Percentiles rank a stretch among this genome's conserved stretches.
Evolutionary conservation across 1,140 invertebrate species (phyloP).

Genomic region (Drosophila tropicalis): DNA sequence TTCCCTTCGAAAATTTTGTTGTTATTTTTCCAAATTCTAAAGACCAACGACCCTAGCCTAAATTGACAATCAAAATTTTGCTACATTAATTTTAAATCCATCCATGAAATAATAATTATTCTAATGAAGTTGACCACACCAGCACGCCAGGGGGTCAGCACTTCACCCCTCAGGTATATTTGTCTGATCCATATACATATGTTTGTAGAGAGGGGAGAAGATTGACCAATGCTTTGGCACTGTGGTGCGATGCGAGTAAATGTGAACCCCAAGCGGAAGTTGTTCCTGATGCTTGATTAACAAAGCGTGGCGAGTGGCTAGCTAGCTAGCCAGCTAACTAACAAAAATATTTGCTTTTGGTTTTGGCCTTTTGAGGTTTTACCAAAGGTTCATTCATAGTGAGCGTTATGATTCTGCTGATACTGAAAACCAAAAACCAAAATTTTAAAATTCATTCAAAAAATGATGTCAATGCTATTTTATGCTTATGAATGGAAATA

Average conservation of each 20-base stretch:
- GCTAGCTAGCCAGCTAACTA: constrained; percentile 63
- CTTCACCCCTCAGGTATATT: neutral
- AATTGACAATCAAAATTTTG: constrained; percentile 38
- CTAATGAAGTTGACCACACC: constrained; percentile 70
- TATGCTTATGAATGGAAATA: constrained; percentile 36
- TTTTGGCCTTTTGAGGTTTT: constrained; percentile 26
- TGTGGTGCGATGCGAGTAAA: constrained; percentile 13
- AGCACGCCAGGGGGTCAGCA: neutral
- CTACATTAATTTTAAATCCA: constrained; percentile 32
- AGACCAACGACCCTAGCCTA: constrained; percentile 62
- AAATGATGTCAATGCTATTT: constrained; percentile 82
- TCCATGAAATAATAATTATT: constrained; percentile 68
- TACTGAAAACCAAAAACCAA: constrained; percentile 31
- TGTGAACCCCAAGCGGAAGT: constrained; percentile 69
- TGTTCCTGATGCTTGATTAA: constrained; percentile 83
- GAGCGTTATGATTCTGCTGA: constrained; percentile 55
- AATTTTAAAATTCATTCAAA: constrained; percentile 53
- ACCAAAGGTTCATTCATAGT: constrained; percentile 71
- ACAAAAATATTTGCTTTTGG: constrained; percentile 22
- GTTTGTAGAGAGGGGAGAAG: neutral
- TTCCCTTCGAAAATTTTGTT: neutral
- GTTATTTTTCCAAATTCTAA: constrained; percentile 30
- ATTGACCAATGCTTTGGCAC: constrained; percentile 1
- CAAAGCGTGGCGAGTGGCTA: constrained; percentile 77
- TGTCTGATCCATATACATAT: neutral